phyloP scores from a whole-genome alignment of 1,140 invertebrate genomes.

The Heliconius himera region DNA sequence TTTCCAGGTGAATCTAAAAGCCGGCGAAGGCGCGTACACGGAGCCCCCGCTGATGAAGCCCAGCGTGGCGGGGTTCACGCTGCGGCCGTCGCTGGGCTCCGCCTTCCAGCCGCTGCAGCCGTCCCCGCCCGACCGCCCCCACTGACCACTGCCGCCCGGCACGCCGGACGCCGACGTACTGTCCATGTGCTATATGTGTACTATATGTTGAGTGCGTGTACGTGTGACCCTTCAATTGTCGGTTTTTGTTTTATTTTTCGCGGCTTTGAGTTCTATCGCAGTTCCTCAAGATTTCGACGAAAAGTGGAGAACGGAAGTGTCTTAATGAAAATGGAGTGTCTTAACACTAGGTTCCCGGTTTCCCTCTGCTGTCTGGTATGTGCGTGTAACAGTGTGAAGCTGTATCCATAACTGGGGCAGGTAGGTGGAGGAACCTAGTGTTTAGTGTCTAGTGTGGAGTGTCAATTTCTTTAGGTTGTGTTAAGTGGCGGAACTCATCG shows the following conservation, averaged over 20 bases:
- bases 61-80: constrained; percentile 86
- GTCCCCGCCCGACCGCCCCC: constrained; percentile 53
- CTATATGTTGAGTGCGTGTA: not conserved
- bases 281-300: no score
- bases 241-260: not conserved
- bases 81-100: constrained; percentile 90
- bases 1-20: constrained; percentile 83
- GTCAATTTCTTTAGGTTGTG: no score
- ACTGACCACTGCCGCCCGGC: constrained; percentile 17
- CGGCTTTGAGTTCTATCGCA: no score
- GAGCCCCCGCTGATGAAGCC: constrained; percentile 79
- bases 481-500: no score
- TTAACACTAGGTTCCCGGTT: no score
- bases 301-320: no score
- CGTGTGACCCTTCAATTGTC: not conserved
- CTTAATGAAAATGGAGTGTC: no score
- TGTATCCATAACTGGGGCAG: no score
- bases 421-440: not conserved
- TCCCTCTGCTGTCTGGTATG: no score
- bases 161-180: not conserved
- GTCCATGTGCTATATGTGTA: not conserved
- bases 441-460: not conserved
- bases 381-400: no score
- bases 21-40: constrained; percentile 66
- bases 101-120: constrained; percentile 91